These are phyloP conservation scores for Piscicola geometra DNA, from an alignment of 2,888 invertebrate species.

Conservation along the genomic window DNA sequence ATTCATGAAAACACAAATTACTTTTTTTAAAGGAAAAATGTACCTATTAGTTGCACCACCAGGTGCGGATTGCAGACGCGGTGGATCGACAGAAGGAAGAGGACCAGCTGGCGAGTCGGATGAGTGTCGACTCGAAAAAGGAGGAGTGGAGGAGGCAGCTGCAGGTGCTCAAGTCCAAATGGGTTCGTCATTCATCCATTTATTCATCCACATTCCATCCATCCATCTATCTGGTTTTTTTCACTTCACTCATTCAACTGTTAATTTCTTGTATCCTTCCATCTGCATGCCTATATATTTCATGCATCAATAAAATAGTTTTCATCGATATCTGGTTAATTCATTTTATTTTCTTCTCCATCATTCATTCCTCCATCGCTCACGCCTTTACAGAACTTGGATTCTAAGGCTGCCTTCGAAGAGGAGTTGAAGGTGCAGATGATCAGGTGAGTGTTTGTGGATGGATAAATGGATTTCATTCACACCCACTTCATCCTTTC, in stretches of 20 bases:
- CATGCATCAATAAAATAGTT: too few relatives aligned
- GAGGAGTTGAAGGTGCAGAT: constrained; percentile 71
- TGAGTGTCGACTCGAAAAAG: constrained; percentile 65
- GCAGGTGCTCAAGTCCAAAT: constrained; percentile 66
- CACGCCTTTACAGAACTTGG: constrained; percentile 45
- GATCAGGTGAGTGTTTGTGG: constrained; percentile 55
- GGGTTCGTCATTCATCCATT: constrained; percentile 46
- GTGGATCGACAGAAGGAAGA: constrained; percentile 63
- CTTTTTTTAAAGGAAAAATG: too few relatives aligned
- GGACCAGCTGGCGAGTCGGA: constrained; percentile 60
- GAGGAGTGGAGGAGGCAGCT: constrained; percentile 67
- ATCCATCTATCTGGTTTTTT: too few relatives aligned
- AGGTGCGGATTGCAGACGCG: constrained; percentile 63
- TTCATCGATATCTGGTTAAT: too few relatives aligned
- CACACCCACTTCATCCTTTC: too few relatives aligned
- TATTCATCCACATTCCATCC: too few relatives aligned
- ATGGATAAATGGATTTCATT: too few relatives aligned
- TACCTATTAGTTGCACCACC: background rate
- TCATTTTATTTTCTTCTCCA: too few relatives aligned
- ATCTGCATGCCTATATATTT: too few relatives aligned
- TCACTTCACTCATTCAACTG: too few relatives aligned
- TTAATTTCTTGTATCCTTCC: background rate
- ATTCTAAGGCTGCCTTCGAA: constrained; percentile 58
- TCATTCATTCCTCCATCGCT: too few relatives aligned
- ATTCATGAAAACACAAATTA: too few relatives aligned